Evolutionary conservation across 2,797 vertebrate species (phyloP).

Genomic region (Molothrus ater): DNA sequence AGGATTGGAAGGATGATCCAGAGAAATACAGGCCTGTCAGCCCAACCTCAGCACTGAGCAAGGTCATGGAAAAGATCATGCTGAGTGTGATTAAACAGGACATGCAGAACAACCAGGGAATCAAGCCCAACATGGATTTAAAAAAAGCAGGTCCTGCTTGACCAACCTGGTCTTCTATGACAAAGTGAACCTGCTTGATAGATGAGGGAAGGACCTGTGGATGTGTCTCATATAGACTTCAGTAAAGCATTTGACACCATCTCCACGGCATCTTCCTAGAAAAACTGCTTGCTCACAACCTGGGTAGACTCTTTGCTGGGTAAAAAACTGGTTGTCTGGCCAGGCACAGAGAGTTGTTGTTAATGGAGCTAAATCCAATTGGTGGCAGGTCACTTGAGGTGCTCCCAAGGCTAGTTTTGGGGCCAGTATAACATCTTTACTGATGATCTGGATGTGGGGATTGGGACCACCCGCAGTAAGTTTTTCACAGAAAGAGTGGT

Average conservation of each 20-base stretch:
- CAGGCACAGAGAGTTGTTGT: neutral
- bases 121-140: neutral
- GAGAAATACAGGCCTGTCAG: neutral
- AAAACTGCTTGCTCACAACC: neutral
- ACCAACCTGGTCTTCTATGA: neutral
- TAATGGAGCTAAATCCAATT: neutral
- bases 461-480: neutral
- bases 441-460: neutral
- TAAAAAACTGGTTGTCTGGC: neutral
- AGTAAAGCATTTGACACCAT: neutral
- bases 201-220: neutral
- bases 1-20: neutral
- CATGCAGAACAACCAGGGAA: neutral
- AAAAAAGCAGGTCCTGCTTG: neutral
- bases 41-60: neutral
- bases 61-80: neutral
- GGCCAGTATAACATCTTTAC: neutral
- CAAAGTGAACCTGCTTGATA: neutral
- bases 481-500: too few species aligned
- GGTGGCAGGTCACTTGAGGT: neutral
- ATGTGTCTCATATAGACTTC: neutral
- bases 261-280: neutral
- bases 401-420: neutral
- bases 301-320: neutral
- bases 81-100: accelerated